These are phyloP conservation scores for Prenolepis imparis DNA, from an alignment of 2,888 invertebrate genomes.

Conservation along the genomic window DNA sequence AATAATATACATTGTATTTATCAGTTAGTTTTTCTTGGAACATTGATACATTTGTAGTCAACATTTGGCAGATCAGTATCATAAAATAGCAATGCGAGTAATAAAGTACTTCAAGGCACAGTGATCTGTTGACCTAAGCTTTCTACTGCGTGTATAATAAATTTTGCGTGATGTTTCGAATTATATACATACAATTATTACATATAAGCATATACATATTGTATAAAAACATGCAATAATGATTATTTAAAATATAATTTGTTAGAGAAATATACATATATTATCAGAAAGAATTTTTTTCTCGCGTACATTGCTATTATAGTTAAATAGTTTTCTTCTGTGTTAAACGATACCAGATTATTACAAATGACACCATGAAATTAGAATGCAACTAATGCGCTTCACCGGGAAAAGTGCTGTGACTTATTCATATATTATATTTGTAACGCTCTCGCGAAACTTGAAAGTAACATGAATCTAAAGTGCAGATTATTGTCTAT, in stretches of 20 bases:
- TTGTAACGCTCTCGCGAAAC: slow-evolving; percentile 33
- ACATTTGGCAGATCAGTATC: background rate
- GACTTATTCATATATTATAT: slow-evolving; percentile 7
- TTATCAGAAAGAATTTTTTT: background rate
- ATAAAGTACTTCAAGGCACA: background rate
- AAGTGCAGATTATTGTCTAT: background rate
- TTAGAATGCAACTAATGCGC: background rate
- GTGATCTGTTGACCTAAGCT: background rate
- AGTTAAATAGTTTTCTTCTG: background rate
- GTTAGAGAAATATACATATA: background rate
- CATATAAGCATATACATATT: slow-evolving; percentile 13
- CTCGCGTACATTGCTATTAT: background rate
- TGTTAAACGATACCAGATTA: background rate
- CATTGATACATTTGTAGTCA: background rate
- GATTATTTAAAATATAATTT: background rate
- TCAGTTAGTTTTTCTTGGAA: background rate
- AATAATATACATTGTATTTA: background rate
- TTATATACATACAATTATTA: background rate
- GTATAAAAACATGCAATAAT: background rate
- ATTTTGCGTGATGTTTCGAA: background rate
- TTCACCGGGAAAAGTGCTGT: background rate
- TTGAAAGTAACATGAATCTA: slow-evolving; percentile 19
- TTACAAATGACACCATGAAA: slow-evolving; percentile 7
- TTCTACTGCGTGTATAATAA: background rate
- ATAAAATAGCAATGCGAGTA: slow-evolving; percentile 14